Base-by-base conservation (phyloP, 2,888 invertebrate genomes). In the Dimorphilus gyrociliatus region DNA sequence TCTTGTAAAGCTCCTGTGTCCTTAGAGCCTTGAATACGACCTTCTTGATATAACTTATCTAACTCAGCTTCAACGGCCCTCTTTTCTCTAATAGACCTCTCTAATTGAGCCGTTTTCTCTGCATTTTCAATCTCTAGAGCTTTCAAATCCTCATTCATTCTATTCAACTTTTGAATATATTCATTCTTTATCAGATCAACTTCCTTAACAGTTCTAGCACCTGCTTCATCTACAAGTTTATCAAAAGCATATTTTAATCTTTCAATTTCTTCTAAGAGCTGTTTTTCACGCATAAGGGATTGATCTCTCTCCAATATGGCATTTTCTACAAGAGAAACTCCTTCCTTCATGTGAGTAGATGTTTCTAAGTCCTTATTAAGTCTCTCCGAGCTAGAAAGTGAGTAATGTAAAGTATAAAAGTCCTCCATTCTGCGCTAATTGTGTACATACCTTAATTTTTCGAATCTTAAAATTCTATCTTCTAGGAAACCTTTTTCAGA, bases 281-380 rank as follows among this genome's bases (percentile, higher is more conserved):
- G 55, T 14, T 45, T 45, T 19, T 48, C 40, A 16, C 44, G 30
- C 19, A 52, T 36, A 30, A 54, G 48, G 17, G 48, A 51, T 48
- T 57, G 51, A 35, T 57, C 57, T 39, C 54, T 55, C 33, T 56
- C 58, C 36, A 55, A 27, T 14, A 52, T 42, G 14, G 55, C 54
- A 16, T 47, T 47, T 35, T 58, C 58, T 5, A 51, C 55, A 46
- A 55, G 47, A 31, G 53, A 51, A 14, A 54, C 50, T 25, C 50
- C 52, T 27, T 58, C 57, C 34, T 49, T 41, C 35, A 55, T 47
- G 34, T 55, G 51, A 4, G 40, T 26, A 2, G 50, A 41, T 15
- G 51, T 45, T 25, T 55, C 54, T 30, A 49, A 42, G 32, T 53
- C 55, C 32, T 45, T 43, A 29, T 46, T n/a, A n/a, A n/a, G n/a